A percentile compares a stretch with the other conserved stretches of the same genome.
Evolutionary conservation across 2,888 invertebrate species (phyloP).

Genomic region (Lasioglossum pauxillum): DNA sequence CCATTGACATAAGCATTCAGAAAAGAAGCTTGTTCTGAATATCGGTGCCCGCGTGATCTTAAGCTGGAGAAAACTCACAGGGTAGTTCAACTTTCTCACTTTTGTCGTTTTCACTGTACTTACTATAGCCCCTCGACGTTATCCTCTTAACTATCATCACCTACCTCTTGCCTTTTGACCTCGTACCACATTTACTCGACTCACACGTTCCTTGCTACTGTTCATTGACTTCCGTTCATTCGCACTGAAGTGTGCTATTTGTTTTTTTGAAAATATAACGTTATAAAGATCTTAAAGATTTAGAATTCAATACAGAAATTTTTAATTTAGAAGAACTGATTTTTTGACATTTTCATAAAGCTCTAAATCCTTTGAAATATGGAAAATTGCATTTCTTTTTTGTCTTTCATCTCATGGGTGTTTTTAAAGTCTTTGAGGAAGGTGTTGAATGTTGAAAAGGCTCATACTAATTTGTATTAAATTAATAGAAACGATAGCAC

Average conservation of each 20-base stretch:
- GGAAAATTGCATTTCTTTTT: neutral
- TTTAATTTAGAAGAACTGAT: neutral
- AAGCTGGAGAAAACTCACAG: neutral
- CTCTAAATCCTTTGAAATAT: neutral
- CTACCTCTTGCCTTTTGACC: constrained; percentile 44
- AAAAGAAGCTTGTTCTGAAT: neutral
- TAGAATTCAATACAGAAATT: neutral
- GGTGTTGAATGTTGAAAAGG: neutral
- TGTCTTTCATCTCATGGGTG: neutral
- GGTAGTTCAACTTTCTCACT: constrained; percentile 8
- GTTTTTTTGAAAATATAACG: too few species aligned
- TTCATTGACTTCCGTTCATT: constrained; percentile 11
- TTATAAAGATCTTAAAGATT: neutral
- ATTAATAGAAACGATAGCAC: neutral
- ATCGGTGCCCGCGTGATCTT: neutral
- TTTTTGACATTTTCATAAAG: neutral
- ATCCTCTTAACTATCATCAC: constrained; percentile 39
- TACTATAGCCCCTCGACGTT: constrained; percentile 14
- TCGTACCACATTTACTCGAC: constrained; percentile 49
- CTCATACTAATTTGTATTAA: neutral
- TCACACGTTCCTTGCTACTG: constrained; percentile 25
- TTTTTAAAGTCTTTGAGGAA: neutral
- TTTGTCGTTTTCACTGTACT: constrained; percentile 9
- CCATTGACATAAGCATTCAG: neutral
- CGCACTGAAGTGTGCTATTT: neutral